Evolutionary conservation across 2,888 invertebrate species (phyloP).

Genomic region (Barypeithes pellucidus): DNA sequence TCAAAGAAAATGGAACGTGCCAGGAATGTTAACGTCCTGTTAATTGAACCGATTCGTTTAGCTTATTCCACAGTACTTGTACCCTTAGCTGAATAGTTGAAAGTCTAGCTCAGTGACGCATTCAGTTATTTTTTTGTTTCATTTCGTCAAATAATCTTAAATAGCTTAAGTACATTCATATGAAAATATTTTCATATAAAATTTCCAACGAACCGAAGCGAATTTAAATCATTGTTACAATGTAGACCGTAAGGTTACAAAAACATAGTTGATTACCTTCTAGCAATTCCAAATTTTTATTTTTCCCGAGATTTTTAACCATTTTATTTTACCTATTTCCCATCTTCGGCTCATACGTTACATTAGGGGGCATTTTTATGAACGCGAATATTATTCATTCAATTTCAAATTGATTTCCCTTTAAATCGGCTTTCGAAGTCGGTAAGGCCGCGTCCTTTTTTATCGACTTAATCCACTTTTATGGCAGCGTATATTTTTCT

Average conservation of each 20-base stretch:
- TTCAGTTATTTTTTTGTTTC: too few species aligned
- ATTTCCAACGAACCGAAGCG: too few species aligned
- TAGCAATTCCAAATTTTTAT: neutral
- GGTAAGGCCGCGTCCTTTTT: constrained; percentile 51
- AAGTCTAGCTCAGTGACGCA: too few species aligned
- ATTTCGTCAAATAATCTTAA: too few species aligned
- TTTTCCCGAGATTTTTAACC: constrained; percentile 1
- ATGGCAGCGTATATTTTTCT: constrained; percentile 54
- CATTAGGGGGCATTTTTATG: constrained; percentile 53
- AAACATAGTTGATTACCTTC: too few species aligned
- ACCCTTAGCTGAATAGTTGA: too few species aligned
- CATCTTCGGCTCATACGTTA: constrained; percentile 39
- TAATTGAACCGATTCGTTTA: constrained; percentile 3
- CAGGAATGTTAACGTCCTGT: neutral
- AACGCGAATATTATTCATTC: constrained; percentile 54
- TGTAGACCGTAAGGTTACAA: too few species aligned
- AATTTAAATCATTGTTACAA: too few species aligned
- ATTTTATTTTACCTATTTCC: constrained; percentile 35
- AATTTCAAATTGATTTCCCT: constrained; percentile 52
- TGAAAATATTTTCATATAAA: too few species aligned
- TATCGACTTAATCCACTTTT: constrained; percentile 55
- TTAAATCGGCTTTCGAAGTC: constrained; percentile 54
- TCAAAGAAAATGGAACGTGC: constrained; percentile 7
- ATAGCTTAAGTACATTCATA: too few species aligned
- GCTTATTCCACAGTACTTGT: too few species aligned